Evolutionary conservation across 1,140 invertebrate species (phyloP), one percentile per base, ranked within the genome.

Genomic region (Drosophila grimshawi): DNA sequence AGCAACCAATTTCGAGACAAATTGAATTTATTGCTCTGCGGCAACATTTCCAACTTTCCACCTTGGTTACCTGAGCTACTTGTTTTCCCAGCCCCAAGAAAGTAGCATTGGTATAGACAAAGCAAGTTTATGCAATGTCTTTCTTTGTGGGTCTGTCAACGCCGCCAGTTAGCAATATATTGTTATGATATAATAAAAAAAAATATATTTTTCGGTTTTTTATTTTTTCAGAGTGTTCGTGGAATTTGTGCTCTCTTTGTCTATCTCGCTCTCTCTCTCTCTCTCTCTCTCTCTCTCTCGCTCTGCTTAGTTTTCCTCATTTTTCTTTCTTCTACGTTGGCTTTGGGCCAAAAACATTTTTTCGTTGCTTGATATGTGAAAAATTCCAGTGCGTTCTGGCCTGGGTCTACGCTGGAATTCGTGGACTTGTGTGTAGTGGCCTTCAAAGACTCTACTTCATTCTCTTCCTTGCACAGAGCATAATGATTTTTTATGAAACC

Each of bases 11-110:
- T 64, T 56, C 7, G 65, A 53, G 7, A 65, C 78, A 79, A 83
- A 79, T 83, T 82, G 80, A 82, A 83, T 82, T 82, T 82, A 71
- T 30, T 45, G 35, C 49, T 41, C 33, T 46, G 62, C 33, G 48
- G 55, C 79, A 81, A 60, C 19, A 73, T 72, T 73, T 70, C 52
- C 64, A 57, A 71, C 76, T 64, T 71, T 70, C 72, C 69, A 82
- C 76, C 80, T 65, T 71, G 43, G 11, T 62, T 66, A 82, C 80
- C 80, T 81, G 62, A 46, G 11, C 10, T 27, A n/a, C 32, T 49
- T 37, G 45, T n/a, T 46, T 45, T 55, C 19, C 19, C 19, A 19
- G 43, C 45, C 45, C 59, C 19, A 32, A 32, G 27, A 63, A 43
- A 37, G 29, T 32, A 64, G 65, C 69, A 66, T 59, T 62, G 53